Conservation (phyloP, 2,113 vertebrate species). For the Amphilophus citrinellus region DNA sequence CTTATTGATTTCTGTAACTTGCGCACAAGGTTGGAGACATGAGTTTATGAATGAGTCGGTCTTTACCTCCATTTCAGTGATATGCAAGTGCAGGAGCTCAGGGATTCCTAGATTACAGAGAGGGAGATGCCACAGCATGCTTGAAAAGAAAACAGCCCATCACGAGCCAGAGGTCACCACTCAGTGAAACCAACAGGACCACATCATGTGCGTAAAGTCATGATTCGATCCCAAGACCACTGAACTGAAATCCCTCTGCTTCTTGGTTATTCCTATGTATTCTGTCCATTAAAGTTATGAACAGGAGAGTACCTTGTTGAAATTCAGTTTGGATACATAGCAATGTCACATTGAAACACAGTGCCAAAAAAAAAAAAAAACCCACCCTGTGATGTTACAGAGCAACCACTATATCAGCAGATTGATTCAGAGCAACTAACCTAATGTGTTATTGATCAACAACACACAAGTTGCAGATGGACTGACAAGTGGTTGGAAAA, state of each 20-base stretch:
- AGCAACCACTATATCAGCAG: constrained; percentile 27
- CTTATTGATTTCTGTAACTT: background rate
- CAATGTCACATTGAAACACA: constrained; percentile 32
- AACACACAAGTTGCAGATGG: background rate
- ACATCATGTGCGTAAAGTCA: background rate
- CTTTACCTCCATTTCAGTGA: background rate
- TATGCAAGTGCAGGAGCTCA: background rate
- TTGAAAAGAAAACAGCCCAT: background rate
- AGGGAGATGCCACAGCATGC: background rate
- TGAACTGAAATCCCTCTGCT: background rate
- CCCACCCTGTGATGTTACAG: constrained; percentile 24
- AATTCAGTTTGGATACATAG: background rate
- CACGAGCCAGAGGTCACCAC: background rate
- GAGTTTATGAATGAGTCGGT: background rate
- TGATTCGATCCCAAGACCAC: background rate
- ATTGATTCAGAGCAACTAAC: constrained; percentile 27
- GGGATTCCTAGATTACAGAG: background rate
- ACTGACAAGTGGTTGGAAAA: constrained; percentile 10
- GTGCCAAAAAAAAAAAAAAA: background rate
- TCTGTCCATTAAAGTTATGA: background rate
- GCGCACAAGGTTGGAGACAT: background rate
- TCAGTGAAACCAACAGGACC: background rate
- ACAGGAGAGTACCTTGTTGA: background rate
- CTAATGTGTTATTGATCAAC: constrained; percentile 38
- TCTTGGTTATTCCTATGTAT: background rate